Evolutionary conservation across 2,797 vertebrate genomes (phyloP).

Genomic region (Catostomus latipinnis): DNA sequence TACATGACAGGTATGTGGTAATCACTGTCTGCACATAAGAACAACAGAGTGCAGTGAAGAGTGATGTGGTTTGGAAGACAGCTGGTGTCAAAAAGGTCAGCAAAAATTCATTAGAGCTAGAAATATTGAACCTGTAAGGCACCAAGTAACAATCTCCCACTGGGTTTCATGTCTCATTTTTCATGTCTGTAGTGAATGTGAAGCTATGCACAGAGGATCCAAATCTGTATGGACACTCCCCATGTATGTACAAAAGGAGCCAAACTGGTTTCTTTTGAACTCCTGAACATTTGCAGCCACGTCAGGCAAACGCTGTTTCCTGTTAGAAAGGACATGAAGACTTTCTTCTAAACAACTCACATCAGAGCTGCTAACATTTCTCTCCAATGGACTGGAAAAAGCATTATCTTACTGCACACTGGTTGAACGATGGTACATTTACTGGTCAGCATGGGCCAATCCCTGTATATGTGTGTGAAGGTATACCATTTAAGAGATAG

Average conservation of each 20-base stretch:
- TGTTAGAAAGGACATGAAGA: constrained; percentile 43
- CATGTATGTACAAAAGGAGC: not conserved
- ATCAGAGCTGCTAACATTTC: constrained; percentile 50
- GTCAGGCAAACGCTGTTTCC: constrained; percentile 49
- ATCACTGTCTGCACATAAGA: constrained; percentile 47
- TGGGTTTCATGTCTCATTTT: constrained; percentile 37
- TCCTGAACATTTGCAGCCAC: constrained; percentile 52
- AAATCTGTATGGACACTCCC: constrained; percentile 38
- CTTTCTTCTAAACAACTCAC: constrained; percentile 47
- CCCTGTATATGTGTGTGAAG: constrained; percentile 20
- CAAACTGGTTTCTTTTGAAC: constrained; percentile 38
- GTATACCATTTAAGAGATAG: not conserved
- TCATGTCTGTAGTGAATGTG: constrained; percentile 33
- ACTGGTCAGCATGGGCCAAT: constrained; percentile 36
- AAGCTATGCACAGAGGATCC: constrained; percentile 41
- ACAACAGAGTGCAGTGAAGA: constrained; percentile 20
- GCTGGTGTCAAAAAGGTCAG: constrained; percentile 46
- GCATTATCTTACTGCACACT: constrained; percentile 23
- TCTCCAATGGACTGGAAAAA: constrained; percentile 50
- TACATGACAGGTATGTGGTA: constrained; percentile 47
- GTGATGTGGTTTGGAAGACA: constrained; percentile 31
- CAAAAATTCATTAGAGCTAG: constrained; percentile 51
- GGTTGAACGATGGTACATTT: constrained; percentile 42
- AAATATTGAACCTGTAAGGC: constrained; percentile 30
- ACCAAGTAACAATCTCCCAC: constrained; percentile 29